Evolutionary conservation across 2,797 vertebrate species (phyloP), one percentile per base, ranked within the genome.

Genomic region (Lagorchestes hirsutus): DNA sequence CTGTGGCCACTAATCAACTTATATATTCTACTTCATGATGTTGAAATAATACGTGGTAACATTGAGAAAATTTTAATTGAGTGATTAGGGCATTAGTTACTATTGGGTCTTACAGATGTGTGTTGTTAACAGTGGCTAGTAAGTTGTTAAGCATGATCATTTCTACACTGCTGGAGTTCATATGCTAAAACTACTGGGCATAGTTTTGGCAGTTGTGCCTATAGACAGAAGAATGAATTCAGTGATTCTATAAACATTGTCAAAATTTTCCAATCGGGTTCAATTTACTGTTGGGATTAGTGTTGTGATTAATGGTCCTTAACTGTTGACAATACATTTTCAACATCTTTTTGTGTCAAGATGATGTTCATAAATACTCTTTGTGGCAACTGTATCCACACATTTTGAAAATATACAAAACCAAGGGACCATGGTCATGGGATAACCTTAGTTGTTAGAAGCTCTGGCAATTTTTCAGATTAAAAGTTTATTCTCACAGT

Each of bases 301-400:
- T 74, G 18, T 22, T 74, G 28, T 74, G 18, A 40, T 74, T n/a
- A 74, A 67, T n/a, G 31, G 31, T 62, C 14, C n/a, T n/a, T 18
- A n/a, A 67, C 34, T 58, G 2, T 87, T 18, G 59, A 93, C 96
- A 46, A 94, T 55, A 28, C 93, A 96, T 90, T 94, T 28, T 92
- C 94, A n/a, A 0, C 62, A 93, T 55, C 34, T 59, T 93, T 97
- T 55, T 93, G 94, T 96, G 92, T 24, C 93, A 90, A 90, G 54
- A 91, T 95, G 55, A 57, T 9, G 54, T 95, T 5, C 40, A 90
- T 91, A 91, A 92, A 90, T 92, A 50, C 0, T 3, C 29, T 46
- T 90, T 90, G 93, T 92, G 55, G 6, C 52, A 62, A 54, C 57
- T 93, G 91, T 40, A 18, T 67, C 34, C 13, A 67, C 5, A n/a